Conservation (phyloP, 1,140 invertebrate genomes). For the Drosophila athabasca region DNA sequence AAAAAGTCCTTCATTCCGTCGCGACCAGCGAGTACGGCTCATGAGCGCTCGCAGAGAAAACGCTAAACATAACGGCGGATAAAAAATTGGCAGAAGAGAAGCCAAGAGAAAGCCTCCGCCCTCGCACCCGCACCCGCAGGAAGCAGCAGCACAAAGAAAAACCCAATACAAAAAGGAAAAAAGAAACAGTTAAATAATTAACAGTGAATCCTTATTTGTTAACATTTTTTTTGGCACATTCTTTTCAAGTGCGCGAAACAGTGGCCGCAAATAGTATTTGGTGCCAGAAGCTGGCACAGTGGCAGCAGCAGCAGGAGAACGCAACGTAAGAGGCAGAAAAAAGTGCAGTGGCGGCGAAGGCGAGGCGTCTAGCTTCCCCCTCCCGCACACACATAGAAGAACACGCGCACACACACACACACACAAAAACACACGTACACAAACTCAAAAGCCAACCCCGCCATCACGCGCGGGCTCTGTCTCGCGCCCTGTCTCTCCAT, state of each 20-base stretch:
- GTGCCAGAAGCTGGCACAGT: conserved; percentile 12
- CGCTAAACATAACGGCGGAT: conserved; percentile 69
- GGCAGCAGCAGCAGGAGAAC: conserved; percentile 15
- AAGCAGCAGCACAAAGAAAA: conserved; percentile 7
- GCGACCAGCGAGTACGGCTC: conserved; percentile 83
- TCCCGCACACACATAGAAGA: neutral
- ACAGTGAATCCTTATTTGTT: conserved; percentile 9
- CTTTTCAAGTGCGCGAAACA: conserved; percentile 64
- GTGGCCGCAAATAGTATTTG: conserved; percentile 33
- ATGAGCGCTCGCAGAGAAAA: conserved; percentile 75
- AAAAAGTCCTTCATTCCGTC: conserved; percentile 84
- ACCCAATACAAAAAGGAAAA: conserved; percentile 13
- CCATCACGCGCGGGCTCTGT: too few relatives aligned
- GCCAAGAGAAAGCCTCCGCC: conserved; percentile 9
- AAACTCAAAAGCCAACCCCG: neutral
- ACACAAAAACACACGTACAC: conserved; percentile 7
- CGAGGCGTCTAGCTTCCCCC: conserved; percentile 63
- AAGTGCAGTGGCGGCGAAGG: conserved; percentile 50
- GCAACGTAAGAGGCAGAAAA: conserved; percentile 31
- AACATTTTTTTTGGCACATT: conserved; percentile 50
- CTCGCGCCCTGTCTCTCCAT: too few relatives aligned
- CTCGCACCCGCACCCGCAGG: too few relatives aligned
- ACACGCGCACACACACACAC: neutral
- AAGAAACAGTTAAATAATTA: conserved; percentile 14
- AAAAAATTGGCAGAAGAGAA: conserved; percentile 42